Base-by-base conservation (phyloP, 2,888 invertebrate species). In the Drosophila barbarae region DNA sequence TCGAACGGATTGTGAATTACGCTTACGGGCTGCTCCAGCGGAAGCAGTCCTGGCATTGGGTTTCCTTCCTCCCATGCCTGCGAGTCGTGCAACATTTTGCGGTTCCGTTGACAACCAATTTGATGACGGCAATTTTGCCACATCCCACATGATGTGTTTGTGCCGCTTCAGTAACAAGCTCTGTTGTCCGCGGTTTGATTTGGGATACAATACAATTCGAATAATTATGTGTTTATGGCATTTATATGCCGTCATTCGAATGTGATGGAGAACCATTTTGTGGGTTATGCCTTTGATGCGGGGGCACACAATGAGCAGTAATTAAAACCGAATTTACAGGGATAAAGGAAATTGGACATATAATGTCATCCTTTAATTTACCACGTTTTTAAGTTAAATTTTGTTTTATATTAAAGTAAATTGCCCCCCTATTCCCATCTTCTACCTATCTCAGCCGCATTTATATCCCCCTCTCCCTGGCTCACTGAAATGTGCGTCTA, bases 51-150 rank as follows among this genome's bases (percentile, higher is more conserved):
- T 32, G 60, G 59, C 55, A 52, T 69, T 70, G 38, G 54, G 69
- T 49, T 70, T 69, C 70, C 69, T 69, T 70, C 70, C 60, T 55
- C 47, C 41, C 41, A 23, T 28, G 23, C 57, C 39, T 2, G 36
- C 53, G 34, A 47, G 36, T 70, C 51, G 51, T 49, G 41, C 36
- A 47, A 39, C 64, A 58, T 57, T 69, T 69, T 69, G 69, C 69
- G 60, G 71, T 58, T 54, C 46, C 54, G 70, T 51, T 65, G 65
- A 71, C 70, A 71, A 69, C 66, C 54, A 54, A 66, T 74, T 74
- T 74, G 74, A 73, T 57, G 72, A 64, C 61, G 63, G 70, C 53
- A 56, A 71, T 73, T 76, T 59, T 54, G 32, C 52, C 51, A 26
- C 65, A 46, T 34, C 36, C 52, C 49, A 44, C 52, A 52, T 56